Evolutionary conservation across 2,888 invertebrate species (phyloP).

Genomic region (Tethea ocularis): DNA sequence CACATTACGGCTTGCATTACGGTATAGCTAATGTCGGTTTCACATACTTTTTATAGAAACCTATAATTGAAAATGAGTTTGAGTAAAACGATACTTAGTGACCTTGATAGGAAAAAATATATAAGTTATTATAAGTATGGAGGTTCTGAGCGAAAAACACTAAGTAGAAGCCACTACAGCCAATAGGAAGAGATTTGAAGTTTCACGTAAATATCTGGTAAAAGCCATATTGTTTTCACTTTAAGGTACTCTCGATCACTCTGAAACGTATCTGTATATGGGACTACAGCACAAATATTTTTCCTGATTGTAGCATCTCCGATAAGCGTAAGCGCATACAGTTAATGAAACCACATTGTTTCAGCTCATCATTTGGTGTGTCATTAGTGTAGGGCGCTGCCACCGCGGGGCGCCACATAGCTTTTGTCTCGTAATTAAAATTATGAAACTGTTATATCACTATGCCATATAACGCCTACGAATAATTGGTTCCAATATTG

Average conservation of each 20-base stretch:
- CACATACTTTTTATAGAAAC: not conserved
- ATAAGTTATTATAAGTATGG: no score
- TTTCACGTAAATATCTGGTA: no score
- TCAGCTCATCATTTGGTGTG: slow-evolving; percentile 37
- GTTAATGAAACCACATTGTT: slow-evolving; percentile 61
- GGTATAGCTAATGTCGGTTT: slow-evolving; percentile 7
- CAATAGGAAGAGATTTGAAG: no score
- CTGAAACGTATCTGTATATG: no score
- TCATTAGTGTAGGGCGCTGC: slow-evolving; percentile 45
- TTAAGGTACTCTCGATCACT: no score
- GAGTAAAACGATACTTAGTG: no score
- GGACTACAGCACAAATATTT: no score
- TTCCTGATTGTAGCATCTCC: not conserved
- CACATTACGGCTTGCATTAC: slow-evolving; percentile 8
- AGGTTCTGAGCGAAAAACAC: no score
- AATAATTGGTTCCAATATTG: slow-evolving; percentile 58
- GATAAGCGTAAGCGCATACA: slow-evolving; percentile 13
- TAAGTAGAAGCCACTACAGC: no score
- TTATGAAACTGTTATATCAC: slow-evolving; percentile 57
- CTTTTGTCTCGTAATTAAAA: slow-evolving; percentile 76
- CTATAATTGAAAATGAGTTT: not conserved
- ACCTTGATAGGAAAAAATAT: not conserved
- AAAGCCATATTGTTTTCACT: no score
- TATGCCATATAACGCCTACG: slow-evolving; percentile 53
- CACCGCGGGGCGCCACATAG: slow-evolving; percentile 60